These are phyloP conservation scores for Antheraea mylitta DNA, from an alignment of 1,140 invertebrate species.

Conservation along the genomic window DNA sequence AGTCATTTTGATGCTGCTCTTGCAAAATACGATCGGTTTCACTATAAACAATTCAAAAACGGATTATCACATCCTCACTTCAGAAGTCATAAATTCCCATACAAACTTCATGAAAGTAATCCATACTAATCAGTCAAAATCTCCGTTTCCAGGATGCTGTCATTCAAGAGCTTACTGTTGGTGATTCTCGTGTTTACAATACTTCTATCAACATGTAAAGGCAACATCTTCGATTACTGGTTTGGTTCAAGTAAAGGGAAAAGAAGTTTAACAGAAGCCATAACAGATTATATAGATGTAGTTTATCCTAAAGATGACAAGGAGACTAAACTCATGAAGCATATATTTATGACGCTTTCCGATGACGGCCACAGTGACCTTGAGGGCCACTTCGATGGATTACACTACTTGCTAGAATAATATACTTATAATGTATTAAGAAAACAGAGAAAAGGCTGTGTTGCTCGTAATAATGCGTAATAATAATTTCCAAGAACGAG, in stretches of 20 bases:
- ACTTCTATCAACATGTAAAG: constrained; percentile 18
- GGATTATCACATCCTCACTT: too few species aligned
- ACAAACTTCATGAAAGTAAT: too few species aligned
- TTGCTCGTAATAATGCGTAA: not conserved
- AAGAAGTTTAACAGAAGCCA: constrained; percentile 44
- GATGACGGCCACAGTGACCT: constrained; percentile 29
- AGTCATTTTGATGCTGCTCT: too few species aligned
- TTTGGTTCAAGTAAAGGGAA: constrained; percentile 16
- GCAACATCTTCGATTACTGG: constrained; percentile 21
- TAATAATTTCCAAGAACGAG: too few species aligned
- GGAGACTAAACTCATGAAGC: constrained; percentile 51
- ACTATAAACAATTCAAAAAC: too few species aligned
- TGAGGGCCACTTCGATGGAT: constrained; percentile 32
- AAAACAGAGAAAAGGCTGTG: not conserved
- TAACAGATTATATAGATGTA: constrained; percentile 49
- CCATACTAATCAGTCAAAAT: not conserved
- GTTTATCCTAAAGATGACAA: constrained; percentile 57
- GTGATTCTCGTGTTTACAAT: constrained; percentile 6
- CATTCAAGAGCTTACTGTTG: constrained; percentile 8
- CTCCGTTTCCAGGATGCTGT: constrained; percentile 22
- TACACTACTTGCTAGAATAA: constrained; percentile 35
- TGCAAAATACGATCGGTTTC: too few species aligned
- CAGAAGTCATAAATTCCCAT: too few species aligned
- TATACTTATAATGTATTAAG: not conserved
- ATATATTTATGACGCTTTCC: constrained; percentile 46